phyloP scores from a whole-genome alignment of 1,140 invertebrate species.

The Tetraneura akinire region DNA sequence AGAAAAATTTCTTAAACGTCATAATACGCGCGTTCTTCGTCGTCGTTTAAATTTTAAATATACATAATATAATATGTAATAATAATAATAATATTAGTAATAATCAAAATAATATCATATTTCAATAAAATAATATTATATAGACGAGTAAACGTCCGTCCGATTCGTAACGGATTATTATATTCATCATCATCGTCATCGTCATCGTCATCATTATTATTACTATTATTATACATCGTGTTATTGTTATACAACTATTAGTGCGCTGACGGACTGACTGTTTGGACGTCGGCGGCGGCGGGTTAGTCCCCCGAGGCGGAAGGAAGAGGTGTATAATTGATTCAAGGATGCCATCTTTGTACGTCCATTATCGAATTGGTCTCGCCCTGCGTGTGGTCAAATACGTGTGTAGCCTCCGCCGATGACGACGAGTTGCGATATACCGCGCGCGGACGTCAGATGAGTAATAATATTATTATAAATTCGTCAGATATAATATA shows the following conservation, averaged over 20 bases:
- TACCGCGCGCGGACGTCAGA: background rate
- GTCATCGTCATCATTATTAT: background rate
- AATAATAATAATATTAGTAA: no score
- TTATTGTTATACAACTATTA: slow-evolving; percentile 18
- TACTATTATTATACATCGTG: background rate
- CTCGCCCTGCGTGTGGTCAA: slow-evolving; percentile 49
- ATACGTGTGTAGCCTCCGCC: background rate
- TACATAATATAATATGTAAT: no score
- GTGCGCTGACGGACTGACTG: background rate
- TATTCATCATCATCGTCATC: background rate
- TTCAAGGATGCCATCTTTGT: slow-evolving; percentile 51
- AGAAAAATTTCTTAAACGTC: no score
- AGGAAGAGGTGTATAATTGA: slow-evolving; percentile 51
- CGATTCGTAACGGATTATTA: slow-evolving; percentile 44
- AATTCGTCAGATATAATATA: no score
- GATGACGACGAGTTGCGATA: background rate
- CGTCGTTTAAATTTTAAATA: no score
- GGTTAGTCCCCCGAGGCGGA: slow-evolving; percentile 35
- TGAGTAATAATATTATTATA: no score
- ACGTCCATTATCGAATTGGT: slow-evolving; percentile 51
- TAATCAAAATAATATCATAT: no score
- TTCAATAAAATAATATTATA: background rate
- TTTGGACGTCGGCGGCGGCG: background rate
- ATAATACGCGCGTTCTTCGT: no score
- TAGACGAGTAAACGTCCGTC: slow-evolving; percentile 31